Evolutionary conservation across 2,888 invertebrate genomes (phyloP).

Genomic region (Gryllus longicercus): DNA sequence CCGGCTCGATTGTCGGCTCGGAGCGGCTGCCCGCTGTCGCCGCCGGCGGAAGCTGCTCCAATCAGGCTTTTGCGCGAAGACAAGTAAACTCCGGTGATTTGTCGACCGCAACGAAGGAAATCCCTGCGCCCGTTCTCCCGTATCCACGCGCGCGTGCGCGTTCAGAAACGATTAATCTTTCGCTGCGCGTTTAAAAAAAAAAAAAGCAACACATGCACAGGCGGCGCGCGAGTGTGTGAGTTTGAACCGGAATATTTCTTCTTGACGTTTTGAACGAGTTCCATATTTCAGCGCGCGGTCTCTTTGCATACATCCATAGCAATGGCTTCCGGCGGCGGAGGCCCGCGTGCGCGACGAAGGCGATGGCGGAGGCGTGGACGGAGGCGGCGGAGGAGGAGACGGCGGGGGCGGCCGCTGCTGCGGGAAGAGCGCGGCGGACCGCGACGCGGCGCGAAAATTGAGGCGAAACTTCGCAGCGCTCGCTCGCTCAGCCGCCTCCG

Average conservation of each 20-base stretch:
- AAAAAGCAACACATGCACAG: not conserved
- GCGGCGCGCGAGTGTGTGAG: not conserved
- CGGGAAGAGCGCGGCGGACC: not conserved
- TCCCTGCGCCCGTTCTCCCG: not conserved
- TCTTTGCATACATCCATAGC: constrained; percentile 17
- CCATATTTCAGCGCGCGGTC: constrained; percentile 17
- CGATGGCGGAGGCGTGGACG: not conserved
- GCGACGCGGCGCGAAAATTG: not conserved
- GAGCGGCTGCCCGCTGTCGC: no score
- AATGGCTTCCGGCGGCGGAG: not conserved
- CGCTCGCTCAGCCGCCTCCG: not conserved
- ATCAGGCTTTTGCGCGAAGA: not conserved
- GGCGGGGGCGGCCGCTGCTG: not conserved
- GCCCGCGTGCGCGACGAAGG: not conserved
- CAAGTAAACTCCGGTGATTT: constrained; percentile 4
- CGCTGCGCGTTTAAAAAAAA: not conserved
- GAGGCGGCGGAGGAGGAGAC: not conserved
- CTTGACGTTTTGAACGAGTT: constrained; percentile 17
- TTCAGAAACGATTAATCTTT: not conserved
- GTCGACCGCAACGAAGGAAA: not conserved
- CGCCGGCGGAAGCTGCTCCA: no score
- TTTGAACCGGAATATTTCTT: constrained; percentile 6
- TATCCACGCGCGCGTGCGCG: not conserved
- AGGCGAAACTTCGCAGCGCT: not conserved
- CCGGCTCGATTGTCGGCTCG: no score